These are phyloP conservation scores for Otocyon megalotis DNA, from an alignment of 2,113 vertebrate genomes.

Conservation along the genomic window DNA sequence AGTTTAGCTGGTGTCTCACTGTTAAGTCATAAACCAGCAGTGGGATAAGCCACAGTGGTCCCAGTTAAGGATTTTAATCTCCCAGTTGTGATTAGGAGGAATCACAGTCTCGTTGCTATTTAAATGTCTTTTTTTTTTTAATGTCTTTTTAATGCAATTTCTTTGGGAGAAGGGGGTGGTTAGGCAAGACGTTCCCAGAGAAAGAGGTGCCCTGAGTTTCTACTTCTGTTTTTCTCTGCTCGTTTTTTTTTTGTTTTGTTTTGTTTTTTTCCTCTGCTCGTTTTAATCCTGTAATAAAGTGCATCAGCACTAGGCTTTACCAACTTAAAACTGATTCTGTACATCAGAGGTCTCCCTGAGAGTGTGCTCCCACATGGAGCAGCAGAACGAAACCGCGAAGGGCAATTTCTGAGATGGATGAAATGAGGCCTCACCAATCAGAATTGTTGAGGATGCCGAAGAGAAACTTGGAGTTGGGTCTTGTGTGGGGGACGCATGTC, in stretches of 20 bases:
- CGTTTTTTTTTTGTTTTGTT: too few relatives aligned
- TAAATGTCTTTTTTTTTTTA: conserved; percentile 79
- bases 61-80: conserved; percentile 78
- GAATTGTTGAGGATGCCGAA: neutral
- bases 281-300: neutral
- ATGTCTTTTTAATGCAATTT: conserved; percentile 61
- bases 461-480: neutral
- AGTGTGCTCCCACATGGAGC: neutral
- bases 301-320: neutral
- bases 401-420: neutral
- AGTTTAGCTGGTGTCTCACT: conserved; percentile 43
- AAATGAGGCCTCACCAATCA: neutral
- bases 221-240: neutral
- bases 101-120: conserved; percentile 70
- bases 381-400: neutral
- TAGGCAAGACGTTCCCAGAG: neutral
- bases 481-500: neutral
- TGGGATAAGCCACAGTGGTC: conserved; percentile 31
- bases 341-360: neutral
- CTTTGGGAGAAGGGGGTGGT: neutral
- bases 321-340: neutral
- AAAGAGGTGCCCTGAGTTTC: neutral
- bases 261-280: neutral
- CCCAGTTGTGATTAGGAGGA: conserved; percentile 77
- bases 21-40: conserved; percentile 53